Percentiles rank a stretch among this genome's conserved stretches.
phyloP scores from a whole-genome alignment of 2,113 vertebrate species.

The Scopus umbretta region DNA sequence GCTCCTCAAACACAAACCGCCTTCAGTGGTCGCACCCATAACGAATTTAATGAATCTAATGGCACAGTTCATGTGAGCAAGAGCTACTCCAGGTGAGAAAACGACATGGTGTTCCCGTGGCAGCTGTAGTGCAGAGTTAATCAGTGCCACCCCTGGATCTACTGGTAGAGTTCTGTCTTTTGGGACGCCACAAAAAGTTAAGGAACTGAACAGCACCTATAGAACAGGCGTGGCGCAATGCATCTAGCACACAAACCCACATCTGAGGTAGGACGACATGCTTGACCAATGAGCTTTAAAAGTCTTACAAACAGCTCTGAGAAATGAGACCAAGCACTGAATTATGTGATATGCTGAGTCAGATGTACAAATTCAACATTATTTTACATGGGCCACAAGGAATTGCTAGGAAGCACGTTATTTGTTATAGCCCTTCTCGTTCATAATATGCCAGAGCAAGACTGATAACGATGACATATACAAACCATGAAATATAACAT shows the following conservation, averaged over 20 bases:
- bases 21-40: background rate
- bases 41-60: background rate
- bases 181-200: background rate
- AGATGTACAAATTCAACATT: background rate
- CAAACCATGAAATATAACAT: no score
- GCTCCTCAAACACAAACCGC: background rate
- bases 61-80: background rate
- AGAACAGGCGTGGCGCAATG: no score
- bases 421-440: background rate
- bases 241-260: background rate
- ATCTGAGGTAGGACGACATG: background rate
- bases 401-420: background rate
- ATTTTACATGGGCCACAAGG: background rate
- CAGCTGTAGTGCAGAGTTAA: fast-evolving
- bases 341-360: background rate
- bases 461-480: background rate
- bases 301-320: background rate
- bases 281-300: background rate
- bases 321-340: background rate
- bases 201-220: background rate
- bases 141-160: background rate
- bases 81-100: background rate
- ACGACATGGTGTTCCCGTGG: fast-evolving
- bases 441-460: background rate
- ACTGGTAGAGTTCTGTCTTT: no score